Conservation (phyloP, 2,888 invertebrate genomes). For the Hydrotaea diabolus region DNA sequence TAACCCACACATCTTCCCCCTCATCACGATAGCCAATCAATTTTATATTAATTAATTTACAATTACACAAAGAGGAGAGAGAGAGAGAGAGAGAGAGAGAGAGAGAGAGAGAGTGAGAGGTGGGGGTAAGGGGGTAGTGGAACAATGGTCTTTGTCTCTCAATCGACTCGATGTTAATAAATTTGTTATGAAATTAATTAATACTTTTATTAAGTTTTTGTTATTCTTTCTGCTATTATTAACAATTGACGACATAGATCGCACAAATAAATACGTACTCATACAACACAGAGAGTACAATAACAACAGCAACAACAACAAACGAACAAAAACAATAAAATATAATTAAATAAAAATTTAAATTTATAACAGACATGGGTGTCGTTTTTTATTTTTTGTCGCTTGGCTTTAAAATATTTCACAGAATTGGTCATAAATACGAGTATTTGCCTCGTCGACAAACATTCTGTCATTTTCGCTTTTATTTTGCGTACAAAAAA, state of each 20-base stretch:
- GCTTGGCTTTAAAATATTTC: not conserved
- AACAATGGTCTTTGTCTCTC: not conserved
- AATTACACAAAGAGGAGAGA: too few relatives aligned
- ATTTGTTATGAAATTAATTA: conserved; percentile 7
- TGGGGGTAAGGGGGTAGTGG: too few relatives aligned
- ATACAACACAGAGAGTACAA: too few relatives aligned
- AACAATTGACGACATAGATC: not conserved
- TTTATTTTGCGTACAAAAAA: not conserved
- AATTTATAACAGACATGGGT: not conserved
- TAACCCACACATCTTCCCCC: too few relatives aligned
- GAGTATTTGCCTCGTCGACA: too few relatives aligned
- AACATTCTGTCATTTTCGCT: not conserved
- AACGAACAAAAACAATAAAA: not conserved
- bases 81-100: too few relatives aligned
- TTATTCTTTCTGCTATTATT: not conserved
- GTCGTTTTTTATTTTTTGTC: not conserved
- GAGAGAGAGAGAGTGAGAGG: too few relatives aligned
- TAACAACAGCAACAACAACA: not conserved
- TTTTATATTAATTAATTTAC: too few relatives aligned
- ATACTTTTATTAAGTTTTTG: not conserved
- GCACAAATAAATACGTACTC: too few relatives aligned
- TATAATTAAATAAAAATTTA: conserved; percentile 4
- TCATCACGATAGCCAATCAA: too few relatives aligned
- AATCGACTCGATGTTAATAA: not conserved
- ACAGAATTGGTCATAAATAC: not conserved